These are phyloP conservation scores for Circaetus gallicus DNA, from an alignment of 2,113 vertebrate genomes.

Conservation along the genomic window DNA sequence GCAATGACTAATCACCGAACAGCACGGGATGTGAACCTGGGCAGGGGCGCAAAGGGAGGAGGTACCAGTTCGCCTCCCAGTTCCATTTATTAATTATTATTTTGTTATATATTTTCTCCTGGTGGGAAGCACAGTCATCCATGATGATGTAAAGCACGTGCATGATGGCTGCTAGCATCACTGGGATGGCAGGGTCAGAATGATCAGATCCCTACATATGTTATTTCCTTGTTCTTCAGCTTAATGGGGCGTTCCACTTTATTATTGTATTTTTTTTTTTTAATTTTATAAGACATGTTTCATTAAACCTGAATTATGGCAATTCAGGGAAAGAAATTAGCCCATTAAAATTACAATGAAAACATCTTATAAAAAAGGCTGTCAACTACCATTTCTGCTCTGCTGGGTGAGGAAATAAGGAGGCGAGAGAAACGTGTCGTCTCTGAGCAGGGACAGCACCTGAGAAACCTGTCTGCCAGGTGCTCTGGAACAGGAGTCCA, in stretches of 20 bases:
- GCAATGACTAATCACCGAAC: neutral
- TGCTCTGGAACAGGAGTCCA: neutral
- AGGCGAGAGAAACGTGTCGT: neutral
- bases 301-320: slow-evolving; percentile 70
- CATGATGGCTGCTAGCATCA: neutral
- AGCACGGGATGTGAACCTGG: neutral
- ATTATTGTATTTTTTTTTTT: slow-evolving; percentile 41
- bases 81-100: neutral
- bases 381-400: slow-evolving; percentile 37
- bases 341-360: slow-evolving; percentile 64
- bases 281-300: slow-evolving; percentile 66
- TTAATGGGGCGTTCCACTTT: slow-evolving; percentile 57
- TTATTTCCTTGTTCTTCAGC: slow-evolving; percentile 52
- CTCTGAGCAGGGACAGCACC: neutral
- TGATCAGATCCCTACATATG: slow-evolving; percentile 14
- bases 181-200: neutral
- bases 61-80: neutral
- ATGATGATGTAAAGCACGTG: neutral
- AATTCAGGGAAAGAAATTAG: slow-evolving; percentile 62
- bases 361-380: slow-evolving; percentile 48
- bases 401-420: slow-evolving; percentile 1
- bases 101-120: neutral
- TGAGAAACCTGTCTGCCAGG: neutral
- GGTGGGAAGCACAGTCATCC: neutral
- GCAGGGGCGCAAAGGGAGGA: neutral